Conservation (phyloP, 1,140 invertebrate species). For the Drosophila burlai region DNA sequence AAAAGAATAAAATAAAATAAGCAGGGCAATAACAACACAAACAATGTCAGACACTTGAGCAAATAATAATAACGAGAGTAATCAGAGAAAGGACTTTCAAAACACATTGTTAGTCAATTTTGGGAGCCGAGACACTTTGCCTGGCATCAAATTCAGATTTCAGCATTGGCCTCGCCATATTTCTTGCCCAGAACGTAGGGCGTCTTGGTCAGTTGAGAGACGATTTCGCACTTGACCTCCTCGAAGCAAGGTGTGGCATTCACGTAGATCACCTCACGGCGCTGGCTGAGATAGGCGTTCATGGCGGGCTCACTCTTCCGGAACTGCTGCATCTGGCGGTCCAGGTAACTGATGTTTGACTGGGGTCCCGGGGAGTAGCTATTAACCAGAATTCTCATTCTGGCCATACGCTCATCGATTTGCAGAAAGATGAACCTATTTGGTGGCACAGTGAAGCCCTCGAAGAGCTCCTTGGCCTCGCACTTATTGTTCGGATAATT, state of each 20-base stretch:
- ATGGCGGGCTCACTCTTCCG: slow-evolving; percentile 54
- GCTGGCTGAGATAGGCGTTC: slow-evolving; percentile 64
- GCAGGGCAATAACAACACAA: slow-evolving; percentile 30
- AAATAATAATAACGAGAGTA: slow-evolving; percentile 69
- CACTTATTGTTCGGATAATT: slow-evolving; percentile 74
- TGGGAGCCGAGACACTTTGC: slow-evolving; percentile 12
- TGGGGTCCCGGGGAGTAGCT: slow-evolving; percentile 58
- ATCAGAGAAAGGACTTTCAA: slow-evolving; percentile 48
- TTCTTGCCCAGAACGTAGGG: slow-evolving; percentile 77
- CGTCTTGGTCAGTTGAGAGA: slow-evolving; percentile 59
- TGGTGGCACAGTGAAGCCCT: slow-evolving; percentile 68
- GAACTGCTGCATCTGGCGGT: slow-evolving; percentile 74
- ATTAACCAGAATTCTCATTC: slow-evolving; percentile 52
- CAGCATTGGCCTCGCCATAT: slow-evolving; percentile 53
- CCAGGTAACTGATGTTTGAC: slow-evolving; percentile 53
- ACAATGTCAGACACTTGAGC: slow-evolving; percentile 65
- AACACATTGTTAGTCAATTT: slow-evolving; percentile 55
- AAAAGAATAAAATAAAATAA: slow-evolving; percentile 1
- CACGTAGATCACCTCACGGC: slow-evolving; percentile 74
- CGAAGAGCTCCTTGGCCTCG: slow-evolving; percentile 72
- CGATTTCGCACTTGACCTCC: slow-evolving; percentile 62
- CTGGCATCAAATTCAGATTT: slow-evolving; percentile 29
- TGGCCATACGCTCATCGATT: slow-evolving; percentile 64
- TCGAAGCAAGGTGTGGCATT: slow-evolving; percentile 71
- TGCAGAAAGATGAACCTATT: slow-evolving; percentile 71